These are phyloP conservation scores for Sylvietta virens DNA, from an alignment of 2,113 vertebrate species.

Conservation along the genomic window DNA sequence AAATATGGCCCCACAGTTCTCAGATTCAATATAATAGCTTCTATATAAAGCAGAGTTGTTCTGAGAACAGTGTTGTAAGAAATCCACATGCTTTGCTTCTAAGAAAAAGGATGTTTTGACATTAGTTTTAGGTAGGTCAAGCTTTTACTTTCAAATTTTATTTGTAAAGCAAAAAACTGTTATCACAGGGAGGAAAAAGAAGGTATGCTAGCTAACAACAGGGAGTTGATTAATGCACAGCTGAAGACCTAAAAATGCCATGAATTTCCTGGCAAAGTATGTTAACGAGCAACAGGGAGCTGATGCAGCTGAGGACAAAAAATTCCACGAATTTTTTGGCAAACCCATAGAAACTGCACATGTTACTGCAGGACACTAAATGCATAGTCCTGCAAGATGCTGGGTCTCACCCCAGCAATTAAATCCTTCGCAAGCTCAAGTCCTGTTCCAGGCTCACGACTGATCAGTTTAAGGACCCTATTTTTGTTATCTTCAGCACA, in stretches of 20 bases:
- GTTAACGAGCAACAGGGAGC: constrained; percentile 48
- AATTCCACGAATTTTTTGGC: constrained; percentile 23
- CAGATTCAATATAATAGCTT: background rate
- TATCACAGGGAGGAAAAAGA: constrained; percentile 27
- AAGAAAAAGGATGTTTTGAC: background rate
- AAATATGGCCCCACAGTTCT: background rate
- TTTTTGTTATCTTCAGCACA: constrained; percentile 37
- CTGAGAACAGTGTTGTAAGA: background rate
- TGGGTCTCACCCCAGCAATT: background rate
- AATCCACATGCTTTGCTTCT: background rate
- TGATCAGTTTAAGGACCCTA: background rate
- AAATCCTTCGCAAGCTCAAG: background rate
- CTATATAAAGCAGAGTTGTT: background rate
- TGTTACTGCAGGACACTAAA: constrained; percentile 1
- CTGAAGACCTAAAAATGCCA: constrained; percentile 49
- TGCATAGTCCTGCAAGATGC: background rate
- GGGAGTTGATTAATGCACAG: constrained; percentile 62
- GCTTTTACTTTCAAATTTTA: constrained; percentile 27
- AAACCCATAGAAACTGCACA: background rate
- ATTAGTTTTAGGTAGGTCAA: background rate
- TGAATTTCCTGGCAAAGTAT: constrained; percentile 47
- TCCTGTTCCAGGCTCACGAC: background rate
- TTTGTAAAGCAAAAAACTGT: background rate
- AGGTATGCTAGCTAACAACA: constrained; percentile 33
- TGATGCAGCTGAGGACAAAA: constrained; percentile 45